A percentile compares a stretch with the other conserved stretches of the same genome.
Evolutionary conservation across 2,113 vertebrate genomes (phyloP).

Genomic region (Cyanistes caeruleus): DNA sequence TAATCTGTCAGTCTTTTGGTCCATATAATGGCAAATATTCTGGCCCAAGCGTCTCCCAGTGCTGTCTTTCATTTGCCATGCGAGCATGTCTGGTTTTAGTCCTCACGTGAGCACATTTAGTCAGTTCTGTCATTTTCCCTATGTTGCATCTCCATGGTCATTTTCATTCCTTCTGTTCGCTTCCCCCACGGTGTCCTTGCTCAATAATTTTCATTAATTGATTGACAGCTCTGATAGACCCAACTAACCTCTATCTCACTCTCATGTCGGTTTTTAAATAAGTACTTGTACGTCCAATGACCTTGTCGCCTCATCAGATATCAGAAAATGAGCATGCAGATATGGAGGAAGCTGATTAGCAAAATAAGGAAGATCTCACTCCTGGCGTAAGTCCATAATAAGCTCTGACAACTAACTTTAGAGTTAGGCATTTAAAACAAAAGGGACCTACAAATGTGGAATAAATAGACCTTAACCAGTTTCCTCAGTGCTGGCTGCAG

Average conservation of each 20-base stretch:
- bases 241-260: conserved; percentile 93
- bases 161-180: conserved; percentile 87
- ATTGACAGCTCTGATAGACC: conserved; percentile 98
- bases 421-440: conserved; percentile 52
- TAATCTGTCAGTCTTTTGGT: conserved; percentile 42
- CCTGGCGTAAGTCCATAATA: conserved; percentile 65
- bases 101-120: conserved; percentile 70
- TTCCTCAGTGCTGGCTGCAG: background rate
- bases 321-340: conserved; percentile 89
- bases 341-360: conserved; percentile 81
- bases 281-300: conserved; percentile 96
- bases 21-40: conserved; percentile 27
- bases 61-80: conserved; percentile 69
- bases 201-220: conserved; percentile 99
- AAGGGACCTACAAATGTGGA: conserved; percentile 15
- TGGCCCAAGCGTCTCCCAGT: background rate
- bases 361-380: conserved; percentile 76
- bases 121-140: conserved; percentile 80
- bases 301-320: conserved; percentile 95
- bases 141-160: conserved; percentile 85
- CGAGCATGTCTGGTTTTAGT: conserved; percentile 64
- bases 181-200: conserved; percentile 89
- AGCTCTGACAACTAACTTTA: conserved; percentile 67
- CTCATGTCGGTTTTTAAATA: conserved; percentile 97
- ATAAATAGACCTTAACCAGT: background rate